Base-by-base conservation (phyloP, 2,113 vertebrate species). In the Ibidorhyncha struthersii region DNA sequence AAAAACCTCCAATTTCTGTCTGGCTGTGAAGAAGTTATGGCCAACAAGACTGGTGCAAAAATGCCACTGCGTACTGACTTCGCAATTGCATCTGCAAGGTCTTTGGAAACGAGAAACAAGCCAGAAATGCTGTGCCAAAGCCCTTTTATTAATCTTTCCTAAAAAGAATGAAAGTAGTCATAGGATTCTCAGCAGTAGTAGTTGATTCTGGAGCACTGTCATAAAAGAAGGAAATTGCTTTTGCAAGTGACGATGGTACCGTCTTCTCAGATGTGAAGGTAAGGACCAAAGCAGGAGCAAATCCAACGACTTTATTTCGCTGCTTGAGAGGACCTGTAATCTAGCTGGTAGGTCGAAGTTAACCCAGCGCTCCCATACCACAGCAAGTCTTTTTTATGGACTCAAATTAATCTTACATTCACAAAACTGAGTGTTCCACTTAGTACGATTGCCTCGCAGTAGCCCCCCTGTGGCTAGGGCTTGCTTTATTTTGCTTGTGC, bases 31-130 rank as follows among this genome's bases (percentile, higher is more conserved):
- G 58, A 58, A 16, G 16, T 56, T 49, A 21, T 32, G 4, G 4
- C 13, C 36, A 14, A 12, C 36, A 9, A 21, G n/a, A 8, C 7
- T 13, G 10, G 20, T 40, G 19, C 47, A 47, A 53, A 69, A 52
- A 13, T 17, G 27, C 52, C 8, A 3, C 56, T 32, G 40, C 4
- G 12, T 59, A 9, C 43, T 38, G 12, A 1, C 34, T 27, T 62
- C 1, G 4, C 9, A 20, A 3, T n/a, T 1, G 4, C 0, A 0
- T 62, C 63, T 8, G 14, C 36, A 49, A 84, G n/a, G 81, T 40
- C 40, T 76, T 23, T 32, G 41, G 56, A 62, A 40, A 18, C 19
- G 49, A 45, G 41, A 18, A 14, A 78, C 63, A 29, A 26, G 27
- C 49, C 5, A 4, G 65, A 56, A 58, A 18, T 71, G 36, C 36